Base-by-base conservation (phyloP, 1,140 invertebrate species). In the Drosophila kanapiae region DNA sequence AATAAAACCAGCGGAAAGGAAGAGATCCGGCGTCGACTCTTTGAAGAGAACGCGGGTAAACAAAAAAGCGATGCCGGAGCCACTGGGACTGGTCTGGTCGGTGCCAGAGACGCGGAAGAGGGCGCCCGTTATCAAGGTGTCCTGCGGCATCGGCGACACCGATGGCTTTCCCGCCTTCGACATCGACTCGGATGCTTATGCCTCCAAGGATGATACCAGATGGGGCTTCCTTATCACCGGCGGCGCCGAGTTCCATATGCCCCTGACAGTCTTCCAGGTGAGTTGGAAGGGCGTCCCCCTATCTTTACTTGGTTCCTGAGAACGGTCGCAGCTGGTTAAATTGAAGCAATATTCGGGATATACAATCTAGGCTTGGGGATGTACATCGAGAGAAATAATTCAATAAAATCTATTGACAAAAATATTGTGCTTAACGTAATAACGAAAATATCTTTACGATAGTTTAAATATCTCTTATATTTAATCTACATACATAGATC, bases 171-270 rank as follows among this genome's bases (percentile, higher is more conserved):
- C 91, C 29, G 91, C 91, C 40, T 92, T 92, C 76, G 91, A 92
- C 70, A 76, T 82, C 9, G 92, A 93, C 16, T 92, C 88, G 29
- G 92, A 92, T 58, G 67, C 58, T 27, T 92, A 91, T 40, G 88
- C 75, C 43, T 64, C 75, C 40, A 91, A 90, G 75, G 92, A 93
- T 57, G 92, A 93, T 56, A 72, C 75, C 43, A 91, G 82, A 78
- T 98, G 97, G 97, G 97, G 97, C 60, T 98, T 98, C 93, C 94
- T 97, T 69, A 94, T 98, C 79, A 96, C 96, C 80, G 97, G 97
- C 62, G 97, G 97, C 23, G 94, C 95, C 67, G 97, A 98, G 91
- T 97, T 96, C 91, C 95, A 95, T 59, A 95, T 96, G 81, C 96
- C 96, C 27, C 92, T 98, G 47, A 96, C 96, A 53, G 95, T 97